These are phyloP conservation scores for Spea bombifrons DNA, from an alignment of 2,113 vertebrate genomes.

Conservation along the genomic window DNA sequence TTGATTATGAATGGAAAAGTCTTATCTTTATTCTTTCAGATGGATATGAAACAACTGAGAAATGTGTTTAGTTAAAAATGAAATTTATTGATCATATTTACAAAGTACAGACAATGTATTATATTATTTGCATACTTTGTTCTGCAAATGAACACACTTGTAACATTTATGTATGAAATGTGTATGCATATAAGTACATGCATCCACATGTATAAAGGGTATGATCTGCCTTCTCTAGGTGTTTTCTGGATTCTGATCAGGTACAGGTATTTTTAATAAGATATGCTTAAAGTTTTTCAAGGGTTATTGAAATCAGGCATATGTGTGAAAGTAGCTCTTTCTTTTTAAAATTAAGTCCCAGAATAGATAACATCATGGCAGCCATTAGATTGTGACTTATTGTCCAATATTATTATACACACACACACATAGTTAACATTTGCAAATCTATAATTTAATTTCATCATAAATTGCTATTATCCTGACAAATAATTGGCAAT, in stretches of 20 bases:
- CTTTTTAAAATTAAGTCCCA: background rate
- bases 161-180: conserved; percentile 10
- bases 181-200: conserved; percentile 19
- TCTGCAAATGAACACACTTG: conserved; percentile 61
- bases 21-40: no score
- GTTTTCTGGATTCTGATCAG: background rate
- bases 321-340: background rate
- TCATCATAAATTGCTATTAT: background rate
- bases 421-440: background rate
- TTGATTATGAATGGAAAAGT: no score
- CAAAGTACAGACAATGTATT: conserved; percentile 75
- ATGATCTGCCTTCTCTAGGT: no score
- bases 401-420: background rate
- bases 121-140: conserved; percentile 53
- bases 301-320: background rate
- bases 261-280: background rate
- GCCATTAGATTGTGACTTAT: background rate
- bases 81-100: conserved; percentile 77
- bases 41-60: no score
- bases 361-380: background rate
- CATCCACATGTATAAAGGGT: no score
- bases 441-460: background rate
- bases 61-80: conserved; percentile 66
- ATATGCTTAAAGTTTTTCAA: background rate
- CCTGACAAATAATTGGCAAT: background rate